Base-by-base conservation (phyloP, 1,140 invertebrate genomes). In the Philotrypesis tridentata region DNA sequence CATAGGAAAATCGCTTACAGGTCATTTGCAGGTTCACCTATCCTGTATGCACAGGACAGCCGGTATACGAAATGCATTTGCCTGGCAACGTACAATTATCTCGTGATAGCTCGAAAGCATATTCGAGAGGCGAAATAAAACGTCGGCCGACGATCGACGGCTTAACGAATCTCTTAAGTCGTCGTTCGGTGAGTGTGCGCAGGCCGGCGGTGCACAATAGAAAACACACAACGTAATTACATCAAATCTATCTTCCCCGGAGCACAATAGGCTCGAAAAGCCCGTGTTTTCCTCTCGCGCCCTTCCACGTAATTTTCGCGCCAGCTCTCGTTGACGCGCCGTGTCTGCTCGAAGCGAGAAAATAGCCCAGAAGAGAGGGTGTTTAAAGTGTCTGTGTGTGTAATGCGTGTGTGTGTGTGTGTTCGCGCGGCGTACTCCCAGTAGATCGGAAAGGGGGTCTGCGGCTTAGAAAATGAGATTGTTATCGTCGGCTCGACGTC, bases 381-480 rank as follows among this genome's bases (percentile, higher is more conserved):
- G 65, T 68, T 78, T 70, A 68, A 68, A 68, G 37, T 68, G 76
- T 68, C 25, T 21, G 6, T 27, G 11, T 43, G 11, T 43, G 12
- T 12, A 43, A 43, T 43, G n/a, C n/a, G n/a, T 43, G 12, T 21
- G 6, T n/a, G 4, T n/a, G n/a, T 55, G n/a, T 9, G 11, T 29
- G 21, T 65, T n/a, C 29, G 29, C 21, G 27, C 63, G 63, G n/a
- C 9, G 9, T 31, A 67, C 63, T 67, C 61, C 61, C 25, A 65
- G 61, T 55, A 33, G 71, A 14, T 31, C 33, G 25, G 73, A 27
- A n/a, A 12, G 43, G 21, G 33, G 74, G 63, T 82, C 61, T 83
- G 82, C 63, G 76, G 82, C 76, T 79, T 68, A 74, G 82, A 79
- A 83, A 83, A 83, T 83, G 76, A 74, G 82, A 83, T 83, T 79